Conservation (phyloP, 2,888 invertebrate genomes). For the Gryllus longicercus region DNA sequence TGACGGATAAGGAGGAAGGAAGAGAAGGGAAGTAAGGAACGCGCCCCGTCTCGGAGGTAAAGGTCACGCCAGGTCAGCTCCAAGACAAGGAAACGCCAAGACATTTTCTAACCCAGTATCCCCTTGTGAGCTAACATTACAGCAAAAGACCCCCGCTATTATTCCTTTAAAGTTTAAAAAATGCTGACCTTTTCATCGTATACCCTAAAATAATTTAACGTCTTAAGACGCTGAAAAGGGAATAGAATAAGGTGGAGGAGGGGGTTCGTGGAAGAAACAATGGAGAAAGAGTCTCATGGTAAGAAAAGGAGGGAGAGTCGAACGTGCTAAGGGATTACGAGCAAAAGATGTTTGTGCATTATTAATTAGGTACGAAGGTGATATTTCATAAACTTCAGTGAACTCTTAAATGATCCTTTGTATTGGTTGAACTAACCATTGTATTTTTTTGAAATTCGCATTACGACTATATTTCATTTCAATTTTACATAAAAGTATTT, state of each 20-base stretch:
- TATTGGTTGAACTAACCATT: no score
- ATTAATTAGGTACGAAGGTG: no score
- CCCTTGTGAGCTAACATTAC: constrained; percentile 33
- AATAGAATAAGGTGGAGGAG: neutral
- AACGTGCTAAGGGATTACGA: no score
- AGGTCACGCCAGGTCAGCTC: constrained; percentile 29
- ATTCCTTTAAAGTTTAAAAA: constrained; percentile 35
- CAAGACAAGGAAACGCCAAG: constrained; percentile 27
- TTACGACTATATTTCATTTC: no score
- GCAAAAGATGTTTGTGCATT: no score
- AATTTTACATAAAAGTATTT: no score
- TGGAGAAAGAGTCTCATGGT: no score
- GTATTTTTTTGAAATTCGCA: no score
- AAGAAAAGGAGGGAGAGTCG: no score
- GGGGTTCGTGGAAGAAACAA: no score
- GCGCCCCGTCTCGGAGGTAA: constrained; percentile 18
- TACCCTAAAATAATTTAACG: constrained; percentile 26
- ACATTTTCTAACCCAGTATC: constrained; percentile 29
- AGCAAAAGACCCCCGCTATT: constrained; percentile 27
- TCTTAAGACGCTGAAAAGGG: constrained; percentile 5
- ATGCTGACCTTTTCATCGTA: constrained; percentile 32
- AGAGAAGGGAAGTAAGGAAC: neutral
- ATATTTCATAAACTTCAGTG: no score
- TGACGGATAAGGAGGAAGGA: neutral
- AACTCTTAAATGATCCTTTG: no score